Evolutionary conservation across 2,888 invertebrate genomes (phyloP).

Genomic region (Orchesellides sinensis): DNA sequence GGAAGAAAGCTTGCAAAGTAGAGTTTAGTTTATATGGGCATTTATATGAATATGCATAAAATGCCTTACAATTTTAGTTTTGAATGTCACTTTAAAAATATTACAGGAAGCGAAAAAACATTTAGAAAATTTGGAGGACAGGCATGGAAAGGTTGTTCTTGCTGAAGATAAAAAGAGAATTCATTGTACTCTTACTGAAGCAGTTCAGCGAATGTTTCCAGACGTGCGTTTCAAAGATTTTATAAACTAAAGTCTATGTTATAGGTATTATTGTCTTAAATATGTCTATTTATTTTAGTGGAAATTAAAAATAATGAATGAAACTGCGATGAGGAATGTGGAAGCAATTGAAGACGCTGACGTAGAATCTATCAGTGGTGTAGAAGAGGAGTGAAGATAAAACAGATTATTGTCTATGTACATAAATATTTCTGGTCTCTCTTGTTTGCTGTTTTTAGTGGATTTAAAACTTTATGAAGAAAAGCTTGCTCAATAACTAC

Average conservation of each 20-base stretch:
- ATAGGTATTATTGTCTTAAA: background rate
- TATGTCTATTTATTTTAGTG: conserved; percentile 30
- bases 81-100: background rate
- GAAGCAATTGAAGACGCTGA: background rate
- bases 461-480: no score
- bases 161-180: conserved; percentile 85
- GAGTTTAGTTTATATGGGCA: no score
- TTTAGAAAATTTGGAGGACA: conserved; percentile 84
- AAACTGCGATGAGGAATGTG: background rate
- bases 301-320: conserved; percentile 42
- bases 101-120: conserved; percentile 85
- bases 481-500: no score
- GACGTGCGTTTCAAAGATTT: conserved; percentile 29
- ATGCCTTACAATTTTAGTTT: background rate
- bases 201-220: conserved; percentile 57
- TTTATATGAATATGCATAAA: background rate
- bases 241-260: background rate
- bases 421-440: no score
- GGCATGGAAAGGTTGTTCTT: conserved; percentile 85
- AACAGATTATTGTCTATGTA: no score
- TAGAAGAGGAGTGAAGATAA: no score
- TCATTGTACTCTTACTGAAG: conserved; percentile 81
- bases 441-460: no score
- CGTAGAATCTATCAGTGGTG: background rate
- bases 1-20: conserved; percentile 79